These are phyloP conservation scores for Orthosia gracilis DNA, from an alignment of 2,888 invertebrate genomes.

Conservation along the genomic window DNA sequence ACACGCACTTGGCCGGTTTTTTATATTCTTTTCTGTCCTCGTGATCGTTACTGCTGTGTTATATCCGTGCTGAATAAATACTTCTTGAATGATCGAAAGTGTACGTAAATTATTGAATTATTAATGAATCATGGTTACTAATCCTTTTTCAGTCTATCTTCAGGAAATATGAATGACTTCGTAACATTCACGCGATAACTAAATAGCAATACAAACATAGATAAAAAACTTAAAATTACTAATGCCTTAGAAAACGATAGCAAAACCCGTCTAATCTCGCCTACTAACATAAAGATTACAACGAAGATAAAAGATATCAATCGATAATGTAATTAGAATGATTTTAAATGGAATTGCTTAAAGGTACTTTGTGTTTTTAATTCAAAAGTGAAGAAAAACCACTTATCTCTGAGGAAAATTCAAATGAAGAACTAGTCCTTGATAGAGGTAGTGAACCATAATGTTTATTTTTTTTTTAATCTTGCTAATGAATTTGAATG, in stretches of 20 bases:
- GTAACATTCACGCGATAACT: background rate
- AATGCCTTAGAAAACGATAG: conserved; percentile 1
- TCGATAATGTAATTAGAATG: background rate
- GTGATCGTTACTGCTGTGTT: no score
- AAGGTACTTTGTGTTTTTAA: background rate
- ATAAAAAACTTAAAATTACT: background rate
- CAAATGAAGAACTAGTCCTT: background rate
- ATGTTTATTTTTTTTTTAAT: no score
- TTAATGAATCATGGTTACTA: background rate
- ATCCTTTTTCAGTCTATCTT: background rate
- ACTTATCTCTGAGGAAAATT: background rate
- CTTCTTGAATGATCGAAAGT: no score
- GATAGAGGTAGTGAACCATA: no score
- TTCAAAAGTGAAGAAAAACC: background rate
- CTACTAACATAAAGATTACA: conserved; percentile 6
- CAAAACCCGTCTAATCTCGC: conserved; percentile 15
- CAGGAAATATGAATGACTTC: background rate
- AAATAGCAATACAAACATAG: conserved; percentile 14
- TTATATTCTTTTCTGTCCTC: no score
- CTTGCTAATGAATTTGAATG: no score
- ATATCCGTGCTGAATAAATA: no score
- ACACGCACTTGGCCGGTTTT: no score
- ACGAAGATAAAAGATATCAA: conserved; percentile 18
- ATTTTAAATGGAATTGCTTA: background rate
- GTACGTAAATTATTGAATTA: background rate